Percentiles rank a stretch among this genome's conserved stretches.
Conservation (phyloP, 1,140 invertebrate genomes). For the Trachymyrmex septentrionalis region DNA sequence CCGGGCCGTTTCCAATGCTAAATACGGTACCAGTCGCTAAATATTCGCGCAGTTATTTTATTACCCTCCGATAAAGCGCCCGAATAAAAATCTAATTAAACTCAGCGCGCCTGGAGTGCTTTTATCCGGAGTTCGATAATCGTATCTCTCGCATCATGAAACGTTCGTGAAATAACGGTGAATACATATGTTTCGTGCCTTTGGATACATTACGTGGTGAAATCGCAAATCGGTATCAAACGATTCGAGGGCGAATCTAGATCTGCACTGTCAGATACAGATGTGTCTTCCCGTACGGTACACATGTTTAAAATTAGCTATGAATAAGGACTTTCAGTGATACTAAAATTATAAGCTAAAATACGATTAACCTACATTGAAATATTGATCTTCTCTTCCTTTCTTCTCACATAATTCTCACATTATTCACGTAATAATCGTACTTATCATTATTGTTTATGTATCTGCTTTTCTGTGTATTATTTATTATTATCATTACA, state of each 20-base stretch:
- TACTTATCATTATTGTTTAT: neutral
- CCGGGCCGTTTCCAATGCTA: constrained; percentile 23
- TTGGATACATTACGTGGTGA: neutral
- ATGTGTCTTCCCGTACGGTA: neutral
- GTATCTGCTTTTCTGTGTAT: neutral
- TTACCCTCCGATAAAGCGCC: constrained; percentile 51
- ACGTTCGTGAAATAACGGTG: constrained; percentile 29
- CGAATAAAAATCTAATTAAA: constrained; percentile 65
- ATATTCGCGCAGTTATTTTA: constrained; percentile 55
- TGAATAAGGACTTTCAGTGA: constrained; percentile 13
- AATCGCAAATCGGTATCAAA: constrained; percentile 28
- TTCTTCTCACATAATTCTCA: neutral
- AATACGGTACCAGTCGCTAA: constrained; percentile 30
- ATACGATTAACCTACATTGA: constrained; percentile 34
- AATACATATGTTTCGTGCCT: constrained; percentile 27
- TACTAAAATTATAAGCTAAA: neutral
- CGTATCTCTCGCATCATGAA: constrained; percentile 43
- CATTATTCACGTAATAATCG: neutral
- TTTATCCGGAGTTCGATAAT: constrained; percentile 53
- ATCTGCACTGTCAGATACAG: neutral
- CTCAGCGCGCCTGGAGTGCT: constrained; percentile 30
- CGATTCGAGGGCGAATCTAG: neutral
- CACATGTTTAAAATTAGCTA: neutral
- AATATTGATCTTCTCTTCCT: neutral
- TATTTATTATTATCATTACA: neutral